These are phyloP conservation scores for Drosophila paranaensis DNA, from an alignment of 2,888 invertebrate species.

Conservation along the genomic window DNA sequence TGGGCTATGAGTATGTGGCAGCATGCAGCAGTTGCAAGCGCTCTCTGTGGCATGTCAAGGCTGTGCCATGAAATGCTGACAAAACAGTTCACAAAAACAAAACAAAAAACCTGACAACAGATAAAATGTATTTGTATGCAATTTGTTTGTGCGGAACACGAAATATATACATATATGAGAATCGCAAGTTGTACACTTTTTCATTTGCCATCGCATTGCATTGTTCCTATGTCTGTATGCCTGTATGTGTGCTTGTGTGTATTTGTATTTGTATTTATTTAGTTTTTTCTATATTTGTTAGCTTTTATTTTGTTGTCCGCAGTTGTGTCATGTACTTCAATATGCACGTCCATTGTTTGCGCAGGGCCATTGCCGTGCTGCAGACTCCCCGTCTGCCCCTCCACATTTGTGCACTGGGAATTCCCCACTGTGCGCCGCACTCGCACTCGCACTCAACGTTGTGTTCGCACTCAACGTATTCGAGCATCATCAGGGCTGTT, in stretches of 20 bases:
- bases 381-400: neutral
- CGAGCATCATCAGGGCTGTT: constrained; percentile 59
- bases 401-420: neutral
- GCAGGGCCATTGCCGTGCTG: constrained; percentile 41
- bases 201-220: constrained; percentile 46
- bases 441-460: constrained; percentile 19
- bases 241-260: neutral
- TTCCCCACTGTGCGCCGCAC: constrained; percentile 19
- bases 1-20: constrained; percentile 20
- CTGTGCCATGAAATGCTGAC: constrained; percentile 42
- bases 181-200: constrained; percentile 40
- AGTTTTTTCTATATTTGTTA: constrained; percentile 29
- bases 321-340: constrained; percentile 63
- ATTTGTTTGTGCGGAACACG: constrained; percentile 53
- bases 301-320: constrained; percentile 51
- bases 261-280: constrained; percentile 28
- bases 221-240: constrained; percentile 25
- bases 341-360: constrained; percentile 60
- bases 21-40: constrained; percentile 7
- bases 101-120: constrained; percentile 19
- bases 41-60: constrained; percentile 51
- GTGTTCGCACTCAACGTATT: constrained; percentile 45
- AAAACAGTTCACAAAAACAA: constrained; percentile 44
- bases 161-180: constrained; percentile 9
- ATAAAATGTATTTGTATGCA: constrained; percentile 56